phyloP scores from a whole-genome alignment of 2,888 invertebrate genomes.

The Stramonita haemastoma region DNA sequence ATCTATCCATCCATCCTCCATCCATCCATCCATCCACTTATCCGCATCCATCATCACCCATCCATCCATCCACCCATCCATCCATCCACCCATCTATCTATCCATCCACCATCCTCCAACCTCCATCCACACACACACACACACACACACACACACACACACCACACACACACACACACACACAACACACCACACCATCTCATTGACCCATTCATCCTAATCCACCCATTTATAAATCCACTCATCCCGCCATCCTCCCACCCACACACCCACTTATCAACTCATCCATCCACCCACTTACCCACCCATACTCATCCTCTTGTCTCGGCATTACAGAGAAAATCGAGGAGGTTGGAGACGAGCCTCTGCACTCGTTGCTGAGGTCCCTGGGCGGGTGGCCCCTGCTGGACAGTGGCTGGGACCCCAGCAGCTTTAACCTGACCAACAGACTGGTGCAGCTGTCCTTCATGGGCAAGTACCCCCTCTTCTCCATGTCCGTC shows the following conservation, averaged over 20 bases:
- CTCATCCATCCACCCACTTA: not conserved
- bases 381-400: conserved; percentile 93
- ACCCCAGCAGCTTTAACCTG: conserved; percentile 78
- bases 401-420: conserved; percentile 81
- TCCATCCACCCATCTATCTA: too few species aligned
- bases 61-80: too few species aligned
- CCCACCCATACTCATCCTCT: not conserved
- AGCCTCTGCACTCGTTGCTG: conserved; percentile 27
- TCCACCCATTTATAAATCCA: too few species aligned
- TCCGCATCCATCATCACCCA: too few species aligned
- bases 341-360: conserved; percentile 42
- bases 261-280: not conserved
- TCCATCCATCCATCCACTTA: too few species aligned
- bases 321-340: conserved; percentile 26
- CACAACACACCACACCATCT: too few species aligned
- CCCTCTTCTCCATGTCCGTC: conserved; percentile 78
- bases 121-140: too few species aligned
- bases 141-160: too few species aligned
- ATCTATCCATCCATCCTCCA: too few species aligned
- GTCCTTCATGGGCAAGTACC: conserved; percentile 86
- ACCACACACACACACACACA: too few species aligned
- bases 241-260: not conserved
- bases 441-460: conserved; percentile 80
- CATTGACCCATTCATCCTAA: too few species aligned
- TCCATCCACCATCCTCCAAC: too few species aligned